Conservation (phyloP, 2,113 vertebrate genomes). For the Sitta europaea region DNA sequence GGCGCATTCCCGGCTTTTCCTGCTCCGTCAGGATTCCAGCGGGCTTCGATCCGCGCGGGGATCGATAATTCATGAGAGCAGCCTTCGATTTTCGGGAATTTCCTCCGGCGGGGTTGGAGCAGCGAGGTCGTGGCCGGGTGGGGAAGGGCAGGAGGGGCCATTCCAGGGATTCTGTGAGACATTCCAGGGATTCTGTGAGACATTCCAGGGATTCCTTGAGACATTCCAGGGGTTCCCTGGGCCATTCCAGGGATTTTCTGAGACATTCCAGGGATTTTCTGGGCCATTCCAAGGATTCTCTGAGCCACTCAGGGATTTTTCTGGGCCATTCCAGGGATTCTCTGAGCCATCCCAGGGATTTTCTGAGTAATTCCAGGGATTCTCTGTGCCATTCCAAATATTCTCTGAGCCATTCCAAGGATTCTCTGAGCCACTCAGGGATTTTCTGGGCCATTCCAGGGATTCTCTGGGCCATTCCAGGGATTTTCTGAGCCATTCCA, state of each 20-base stretch:
- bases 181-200: too few species aligned
- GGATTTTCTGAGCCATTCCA: background rate
- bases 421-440: too few species aligned
- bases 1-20: background rate
- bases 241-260: too few species aligned
- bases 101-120: background rate
- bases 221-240: background rate
- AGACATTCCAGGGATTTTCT: too few species aligned
- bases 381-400: too few species aligned
- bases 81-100: background rate
- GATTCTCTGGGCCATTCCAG: too few species aligned
- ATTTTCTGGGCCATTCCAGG: too few species aligned
- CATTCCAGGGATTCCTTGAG: too few species aligned
- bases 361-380: background rate
- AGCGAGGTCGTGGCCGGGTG: background rate
- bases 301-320: too few species aligned
- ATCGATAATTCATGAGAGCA: conserved; percentile 8
- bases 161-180: too few species aligned
- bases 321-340: background rate
- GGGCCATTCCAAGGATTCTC: too few species aligned
- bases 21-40: background rate
- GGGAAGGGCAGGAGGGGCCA: background rate
- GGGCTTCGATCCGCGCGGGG: background rate
- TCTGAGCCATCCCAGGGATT: background rate
- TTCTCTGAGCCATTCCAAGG: background rate